A percentile compares a stretch with the other conserved stretches of the same genome.
Evolutionary conservation across 2,888 invertebrate genomes (phyloP).

Genomic region (Diogma glabrata): DNA sequence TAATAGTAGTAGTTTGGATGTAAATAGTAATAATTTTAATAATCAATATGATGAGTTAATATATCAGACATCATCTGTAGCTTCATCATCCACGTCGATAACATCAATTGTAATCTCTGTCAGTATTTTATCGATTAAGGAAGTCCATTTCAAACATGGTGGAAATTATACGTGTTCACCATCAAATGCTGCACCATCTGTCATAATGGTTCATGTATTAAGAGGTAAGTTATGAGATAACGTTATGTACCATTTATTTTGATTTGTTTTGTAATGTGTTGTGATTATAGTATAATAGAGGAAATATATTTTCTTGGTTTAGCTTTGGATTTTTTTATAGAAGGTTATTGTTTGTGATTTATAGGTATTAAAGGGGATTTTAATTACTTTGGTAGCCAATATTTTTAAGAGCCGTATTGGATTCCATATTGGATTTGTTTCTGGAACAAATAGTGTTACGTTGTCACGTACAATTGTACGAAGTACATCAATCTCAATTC

Average conservation of each 20-base stretch:
- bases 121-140: constrained; percentile 55
- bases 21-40: constrained; percentile 28
- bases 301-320: no score
- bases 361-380: no score
- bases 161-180: constrained; percentile 75
- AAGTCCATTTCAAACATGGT: constrained; percentile 51
- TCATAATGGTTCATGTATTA: constrained; percentile 62
- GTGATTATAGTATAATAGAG: no score
- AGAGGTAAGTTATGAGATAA: no score
- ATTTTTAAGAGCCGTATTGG: no score
- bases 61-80: background rate
- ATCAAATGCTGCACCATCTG: constrained; percentile 62
- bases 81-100: constrained; percentile 13
- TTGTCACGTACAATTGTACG: no score
- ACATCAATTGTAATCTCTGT: constrained; percentile 19
- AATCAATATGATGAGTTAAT: constrained; percentile 11
- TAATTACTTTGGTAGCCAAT: no score
- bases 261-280: background rate
- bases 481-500: no score
- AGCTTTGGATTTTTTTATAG: no score
- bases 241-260: background rate
- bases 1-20: constrained; percentile 33
- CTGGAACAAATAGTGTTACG: no score
- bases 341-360: no score
- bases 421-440: no score